Evolutionary conservation across 2,888 invertebrate species (phyloP), one percentile per base, ranked within the genome.

Genomic region (Caenorhabditis wallacei): DNA sequence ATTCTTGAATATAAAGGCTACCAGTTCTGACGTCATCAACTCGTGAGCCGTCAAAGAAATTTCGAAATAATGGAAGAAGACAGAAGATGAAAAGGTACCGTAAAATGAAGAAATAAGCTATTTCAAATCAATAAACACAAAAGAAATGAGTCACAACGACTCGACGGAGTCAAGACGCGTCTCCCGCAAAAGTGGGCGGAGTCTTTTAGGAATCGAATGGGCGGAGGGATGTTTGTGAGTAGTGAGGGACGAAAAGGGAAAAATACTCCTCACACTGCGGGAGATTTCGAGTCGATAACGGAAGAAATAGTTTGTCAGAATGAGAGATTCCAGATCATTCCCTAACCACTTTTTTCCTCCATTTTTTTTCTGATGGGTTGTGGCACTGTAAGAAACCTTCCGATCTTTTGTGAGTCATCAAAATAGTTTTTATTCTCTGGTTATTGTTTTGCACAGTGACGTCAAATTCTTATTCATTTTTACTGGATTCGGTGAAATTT

Each of bases 281-380:
- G 81, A 81, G 81, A 81, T 81, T 81, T 75, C 40, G 75, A 81
- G 64, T 76, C 81, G 81, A 81, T 81, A 81, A 76, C 76, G 76
- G 46, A 46, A 53, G 48, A 68, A 59, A 76, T 68, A 59, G 76
- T 53, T 53, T 2, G 40, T 7, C 10, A 26, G 74, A 56, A 10
- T 11, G 43, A 40, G 68, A 76, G 56, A 68, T 35, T 24, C 56
- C n/a, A 20, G 66, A 75, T 57, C 37, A 30, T 56, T 66, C 46
- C 46, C 59, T 24, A 54, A 75, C 75, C 48, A 75, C 57, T 57
- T 64, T 48, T 63, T 48, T 37, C 24, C 13, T 35, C 7, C 20
- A 20, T 24, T 51, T 59, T 48, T 75, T 75, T 66, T 66, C 57
- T 43, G 37, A 57, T 30, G 43, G 64, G 22, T 30, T 57, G 40